Evolutionary conservation across 2,113 vertebrate species (phyloP), one percentile per base, ranked within the genome.

Genomic region (Pyxicephalus adspersus): DNA sequence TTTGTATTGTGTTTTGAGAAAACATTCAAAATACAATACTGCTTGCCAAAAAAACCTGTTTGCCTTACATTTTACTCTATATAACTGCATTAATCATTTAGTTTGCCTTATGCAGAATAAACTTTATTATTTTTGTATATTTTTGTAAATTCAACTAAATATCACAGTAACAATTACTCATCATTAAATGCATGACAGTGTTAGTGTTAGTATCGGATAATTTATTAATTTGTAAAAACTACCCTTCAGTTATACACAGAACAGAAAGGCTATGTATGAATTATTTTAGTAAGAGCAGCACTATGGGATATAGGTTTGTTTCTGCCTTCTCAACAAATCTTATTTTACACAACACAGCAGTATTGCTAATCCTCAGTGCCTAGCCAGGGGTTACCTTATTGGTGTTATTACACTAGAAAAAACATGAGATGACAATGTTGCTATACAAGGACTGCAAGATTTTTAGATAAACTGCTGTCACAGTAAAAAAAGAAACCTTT

Each of bases 301-400:
- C 63, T 78, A 78, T 78, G 28, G 76, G 52, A 58, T 65, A 52
- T 54, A 67, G 19, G 28, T 68, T 67, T 78, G 51, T 67, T 31
- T 73, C 71, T 72, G 29, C 77, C 88, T 74, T 57, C 80, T 83
- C 88, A 83, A 83, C 65, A 90, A 73, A 83, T 26, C 25, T 80
- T 7, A 13, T 87, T 87, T 89, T 66, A 73, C 26, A 31, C 6
- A 26, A 73, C 55, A 19, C 54, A 57, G 0, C 61, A 76, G 64
- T 60, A 68, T 60, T 79, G 70, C 60, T 75, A 75, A 65, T 82
- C 63, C 60, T 61, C 13, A 11, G 15, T 74, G 26, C 64, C 73
- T 60, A 17, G 26, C 52, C 20, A 58, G 63, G 54, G 28, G 29
- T 23, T 55, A 76, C 66, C 45, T 84, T 31, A 13, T 51, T 23